Conservation (phyloP, 2,888 invertebrate genomes). For the Amblyjoppa fuscipennis region DNA sequence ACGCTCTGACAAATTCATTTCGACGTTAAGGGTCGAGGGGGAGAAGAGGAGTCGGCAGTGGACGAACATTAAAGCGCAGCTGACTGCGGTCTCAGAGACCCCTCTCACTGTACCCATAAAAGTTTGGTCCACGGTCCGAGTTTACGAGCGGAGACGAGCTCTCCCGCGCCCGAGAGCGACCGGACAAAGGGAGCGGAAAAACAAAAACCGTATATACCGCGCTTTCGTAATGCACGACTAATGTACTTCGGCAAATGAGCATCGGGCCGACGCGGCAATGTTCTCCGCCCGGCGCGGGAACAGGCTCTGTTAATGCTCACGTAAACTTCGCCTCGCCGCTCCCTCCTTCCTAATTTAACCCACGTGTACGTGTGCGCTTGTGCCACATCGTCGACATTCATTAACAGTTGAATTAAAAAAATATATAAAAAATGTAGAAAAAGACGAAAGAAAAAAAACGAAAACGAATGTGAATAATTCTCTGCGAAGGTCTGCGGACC, state of each 20-base stretch:
- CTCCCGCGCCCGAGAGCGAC: not conserved
- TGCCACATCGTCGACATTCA: conserved; percentile 49
- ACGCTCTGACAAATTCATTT: conserved; percentile 23
- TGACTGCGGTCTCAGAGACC: conserved; percentile 16
- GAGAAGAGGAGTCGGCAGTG: not conserved
- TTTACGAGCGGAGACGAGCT: conserved; percentile 47
- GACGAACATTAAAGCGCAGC: conserved; percentile 4
- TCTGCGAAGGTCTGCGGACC: conserved; percentile 16
- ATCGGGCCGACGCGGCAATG: conserved; percentile 29
- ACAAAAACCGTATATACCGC: conserved; percentile 34
- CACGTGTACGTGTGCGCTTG: conserved; percentile 7
- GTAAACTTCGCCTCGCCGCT: conserved; percentile 37
- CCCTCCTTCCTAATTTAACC: conserved; percentile 45
- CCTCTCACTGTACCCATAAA: conserved; percentile 45
- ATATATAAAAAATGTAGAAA: conserved; percentile 1
- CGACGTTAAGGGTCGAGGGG: conserved; percentile 7
- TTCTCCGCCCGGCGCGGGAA: conserved; percentile 17
- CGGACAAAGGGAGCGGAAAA: not conserved
- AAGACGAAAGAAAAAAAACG: not conserved
- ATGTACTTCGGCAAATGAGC: conserved; percentile 66
- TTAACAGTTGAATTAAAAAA: conserved; percentile 41
- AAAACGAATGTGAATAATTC: conserved; percentile 50
- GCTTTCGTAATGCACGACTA: conserved; percentile 62
- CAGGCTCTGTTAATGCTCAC: conserved; percentile 58
- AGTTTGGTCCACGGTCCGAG: conserved; percentile 36